Percentiles rank a stretch among this genome's conserved stretches.
Evolutionary conservation across 1,140 invertebrate genomes (phyloP).

Genomic region (Triops cancriformis): DNA sequence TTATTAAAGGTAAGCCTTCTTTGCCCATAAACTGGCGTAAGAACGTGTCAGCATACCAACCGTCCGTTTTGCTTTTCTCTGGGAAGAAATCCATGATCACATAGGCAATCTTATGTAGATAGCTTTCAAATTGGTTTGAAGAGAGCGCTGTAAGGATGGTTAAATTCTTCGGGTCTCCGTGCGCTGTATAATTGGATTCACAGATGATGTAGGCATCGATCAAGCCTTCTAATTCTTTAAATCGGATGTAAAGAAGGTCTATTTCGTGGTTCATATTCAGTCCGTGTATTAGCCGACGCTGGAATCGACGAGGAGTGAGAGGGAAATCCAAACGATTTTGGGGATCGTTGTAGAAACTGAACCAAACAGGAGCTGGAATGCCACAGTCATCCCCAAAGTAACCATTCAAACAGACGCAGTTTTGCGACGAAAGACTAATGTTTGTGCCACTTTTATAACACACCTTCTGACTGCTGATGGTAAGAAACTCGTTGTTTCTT

Average conservation of each 20-base stretch:
- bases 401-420: constrained; percentile 29
- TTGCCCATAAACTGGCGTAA: constrained; percentile 30
- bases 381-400: constrained; percentile 34
- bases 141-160: constrained; percentile 39
- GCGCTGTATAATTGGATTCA: constrained; percentile 45
- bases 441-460: not conserved
- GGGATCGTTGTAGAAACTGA: constrained; percentile 19
- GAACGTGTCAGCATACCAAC: constrained; percentile 32
- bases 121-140: constrained; percentile 36
- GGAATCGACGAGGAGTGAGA: constrained; percentile 27
- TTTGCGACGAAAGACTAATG: not conserved
- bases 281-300: constrained; percentile 32
- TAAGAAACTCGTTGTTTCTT: not conserved
- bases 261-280: constrained; percentile 32
- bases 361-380: constrained; percentile 33
- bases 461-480: not conserved
- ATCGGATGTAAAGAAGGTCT: constrained; percentile 44
- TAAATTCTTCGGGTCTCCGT: constrained; percentile 39
- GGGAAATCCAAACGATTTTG: constrained; percentile 22
- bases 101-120: constrained; percentile 33
- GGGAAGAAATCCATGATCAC: constrained; percentile 32
- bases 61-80: constrained; percentile 30
- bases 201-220: constrained; percentile 56
- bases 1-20: constrained; percentile 12
- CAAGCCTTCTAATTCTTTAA: constrained; percentile 49